A percentile compares a stretch with the other conserved stretches of the same genome.
Conservation (phyloP, 2,888 invertebrate genomes). For the Peribatodes rhomboidaria region DNA sequence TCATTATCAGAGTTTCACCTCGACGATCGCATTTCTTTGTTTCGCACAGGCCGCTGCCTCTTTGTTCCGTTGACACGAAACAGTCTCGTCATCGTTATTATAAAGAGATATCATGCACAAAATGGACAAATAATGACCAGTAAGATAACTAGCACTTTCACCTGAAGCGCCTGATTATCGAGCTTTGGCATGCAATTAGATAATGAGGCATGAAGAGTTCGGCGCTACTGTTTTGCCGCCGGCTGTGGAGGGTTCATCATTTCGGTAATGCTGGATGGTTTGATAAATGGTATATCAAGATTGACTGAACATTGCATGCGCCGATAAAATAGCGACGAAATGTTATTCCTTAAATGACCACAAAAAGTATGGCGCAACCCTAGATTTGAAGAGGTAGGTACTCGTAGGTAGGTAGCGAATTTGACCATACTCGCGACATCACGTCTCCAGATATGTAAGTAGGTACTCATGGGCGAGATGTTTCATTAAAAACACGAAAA, state of each 20-base stretch:
- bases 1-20: conserved; percentile 9
- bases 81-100: conserved; percentile 38
- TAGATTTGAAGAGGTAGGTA: no score
- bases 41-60: conserved; percentile 26
- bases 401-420: no score
- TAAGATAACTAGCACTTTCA: conserved; percentile 46
- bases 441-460: no score
- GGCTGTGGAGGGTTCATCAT: conserved; percentile 4
- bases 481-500: no score
- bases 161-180: conserved; percentile 34
- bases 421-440: no score
- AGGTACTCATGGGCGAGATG: no score
- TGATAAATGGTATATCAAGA: no score
- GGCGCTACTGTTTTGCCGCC: conserved; percentile 7
- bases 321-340: no score
- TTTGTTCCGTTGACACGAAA: conserved; percentile 44
- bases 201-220: conserved; percentile 30
- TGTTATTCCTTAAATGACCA: no score
- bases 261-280: not conserved
- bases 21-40: conserved; percentile 17
- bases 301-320: no score
- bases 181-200: conserved; percentile 22
- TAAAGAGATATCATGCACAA: conserved; percentile 44
- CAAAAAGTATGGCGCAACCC: no score
- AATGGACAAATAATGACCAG: conserved; percentile 47